Conservation (phyloP, 1,140 invertebrate species). For the Formica selysi region DNA sequence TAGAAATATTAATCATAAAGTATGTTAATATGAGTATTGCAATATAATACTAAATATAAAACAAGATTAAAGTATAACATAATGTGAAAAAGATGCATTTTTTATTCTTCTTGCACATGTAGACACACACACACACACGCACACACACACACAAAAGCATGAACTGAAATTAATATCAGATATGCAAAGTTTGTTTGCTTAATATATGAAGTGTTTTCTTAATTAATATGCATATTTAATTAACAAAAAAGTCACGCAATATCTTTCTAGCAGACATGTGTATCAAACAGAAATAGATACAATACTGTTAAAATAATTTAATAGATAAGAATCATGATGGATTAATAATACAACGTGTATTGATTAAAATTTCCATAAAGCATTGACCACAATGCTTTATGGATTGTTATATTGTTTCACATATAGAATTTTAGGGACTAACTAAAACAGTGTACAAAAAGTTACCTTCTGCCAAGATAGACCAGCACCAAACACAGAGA, state of each 20-base stretch:
- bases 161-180: slow-evolving; percentile 19
- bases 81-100: background rate
- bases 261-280: background rate
- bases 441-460: slow-evolving; percentile 68
- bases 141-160: background rate
- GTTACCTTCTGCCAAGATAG: slow-evolving; percentile 87
- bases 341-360: slow-evolving; percentile 9
- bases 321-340: background rate
- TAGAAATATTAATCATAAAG: slow-evolving; percentile 6
- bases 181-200: background rate
- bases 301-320: background rate
- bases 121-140: background rate
- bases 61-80: slow-evolving; percentile 24
- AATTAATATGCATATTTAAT: slow-evolving; percentile 27
- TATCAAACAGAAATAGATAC: background rate
- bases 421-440: slow-evolving; percentile 28
- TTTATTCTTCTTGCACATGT: background rate
- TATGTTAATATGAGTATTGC: background rate
- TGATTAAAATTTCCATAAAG: background rate
- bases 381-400: background rate
- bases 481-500: slow-evolving; percentile 85
- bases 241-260: background rate
- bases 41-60: background rate
- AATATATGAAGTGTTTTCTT: background rate
- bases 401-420: background rate